Base-by-base conservation (phyloP, 2,888 invertebrate species). In the Meteorus colon region DNA sequence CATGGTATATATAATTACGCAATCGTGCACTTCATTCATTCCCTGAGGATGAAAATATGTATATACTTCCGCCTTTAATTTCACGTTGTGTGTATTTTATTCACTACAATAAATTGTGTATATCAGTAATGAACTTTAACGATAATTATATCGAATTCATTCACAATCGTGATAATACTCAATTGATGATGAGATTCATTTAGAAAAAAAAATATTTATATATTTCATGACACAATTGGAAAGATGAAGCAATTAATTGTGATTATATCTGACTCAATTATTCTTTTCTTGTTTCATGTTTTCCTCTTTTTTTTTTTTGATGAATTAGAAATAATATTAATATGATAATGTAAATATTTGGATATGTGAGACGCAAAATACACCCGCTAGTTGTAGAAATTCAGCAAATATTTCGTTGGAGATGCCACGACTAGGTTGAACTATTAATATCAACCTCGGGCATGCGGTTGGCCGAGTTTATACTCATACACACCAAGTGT, bases 391-490 rank as follows among this genome's bases (percentile, higher is more conserved):
- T 62, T 45, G 34, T 45, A 72, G 73, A 75, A 76, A 74, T 78
- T 65, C 60, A 59, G 75, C 77, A 48, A 66, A 63, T 65, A 48
- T 74, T 73, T 67, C 51, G 27, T 72, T 75, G 14, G 59, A 77
- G 65, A 73, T 55, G 55, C 69, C 63, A 77, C 77, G 67, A 76
- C 70, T 78, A 75, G 77, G 78, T 76, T 78, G 63, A 77, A 81
- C 81, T 81, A 81, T 81, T 77, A 80, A 81, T 81, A 81, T 81
- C 80, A 76, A 68, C 67, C 75, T 69, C 67, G 74, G 75, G 77
- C 75, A 72, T 37, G 65, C 75, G 72, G 75, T 67, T 77, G 72
- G 73, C 75, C 78, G 75, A 77, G 80, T 80, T 34, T 78, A 79
- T 55, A 55, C 79, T 79, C 76, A 71, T 48, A 80, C 34, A 75